Conservation (phyloP, 2,888 invertebrate genomes). For the Agonopterix subpropinquella region DNA sequence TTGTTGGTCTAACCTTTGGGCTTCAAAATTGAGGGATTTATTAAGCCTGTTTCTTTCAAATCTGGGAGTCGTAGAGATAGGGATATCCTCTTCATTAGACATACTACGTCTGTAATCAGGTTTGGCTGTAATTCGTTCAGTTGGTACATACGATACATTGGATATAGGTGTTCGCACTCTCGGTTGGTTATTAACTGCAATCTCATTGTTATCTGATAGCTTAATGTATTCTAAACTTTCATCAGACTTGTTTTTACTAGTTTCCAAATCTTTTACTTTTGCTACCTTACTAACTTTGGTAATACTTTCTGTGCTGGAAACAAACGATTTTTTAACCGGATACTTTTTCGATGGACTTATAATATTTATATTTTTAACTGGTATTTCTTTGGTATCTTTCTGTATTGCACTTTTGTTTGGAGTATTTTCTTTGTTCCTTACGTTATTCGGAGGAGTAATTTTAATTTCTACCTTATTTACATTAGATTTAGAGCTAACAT, state of each 20-base stretch:
- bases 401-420: slow-evolving; percentile 62
- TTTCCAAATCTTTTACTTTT: slow-evolving; percentile 65
- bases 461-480: slow-evolving; percentile 34
- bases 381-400: slow-evolving; percentile 64
- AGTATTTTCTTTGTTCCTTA: slow-evolving; percentile 47
- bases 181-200: slow-evolving; percentile 67
- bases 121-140: slow-evolving; percentile 49
- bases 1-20: slow-evolving; percentile 65
- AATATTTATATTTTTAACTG: slow-evolving; percentile 56
- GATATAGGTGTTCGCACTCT: slow-evolving; percentile 68
- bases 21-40: slow-evolving; percentile 67
- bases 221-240: slow-evolving; percentile 67
- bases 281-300: slow-evolving; percentile 63
- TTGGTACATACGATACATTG: slow-evolving; percentile 57
- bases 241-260: slow-evolving; percentile 57
- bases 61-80: slow-evolving; percentile 53
- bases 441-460: slow-evolving; percentile 33
- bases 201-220: slow-evolving; percentile 62
- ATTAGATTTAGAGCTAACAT: slow-evolving; percentile 27
- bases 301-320: slow-evolving; percentile 54
- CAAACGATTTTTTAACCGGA: slow-evolving; percentile 59
- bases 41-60: slow-evolving; percentile 69
- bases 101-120: slow-evolving; percentile 53
- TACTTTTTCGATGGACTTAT: slow-evolving; percentile 70
- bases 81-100: slow-evolving; percentile 52